A percentile compares a stretch with the other conserved stretches of the same genome.
phyloP scores from a whole-genome alignment of 2,888 invertebrate species.

The Branchinecta sandiegonensis region DNA sequence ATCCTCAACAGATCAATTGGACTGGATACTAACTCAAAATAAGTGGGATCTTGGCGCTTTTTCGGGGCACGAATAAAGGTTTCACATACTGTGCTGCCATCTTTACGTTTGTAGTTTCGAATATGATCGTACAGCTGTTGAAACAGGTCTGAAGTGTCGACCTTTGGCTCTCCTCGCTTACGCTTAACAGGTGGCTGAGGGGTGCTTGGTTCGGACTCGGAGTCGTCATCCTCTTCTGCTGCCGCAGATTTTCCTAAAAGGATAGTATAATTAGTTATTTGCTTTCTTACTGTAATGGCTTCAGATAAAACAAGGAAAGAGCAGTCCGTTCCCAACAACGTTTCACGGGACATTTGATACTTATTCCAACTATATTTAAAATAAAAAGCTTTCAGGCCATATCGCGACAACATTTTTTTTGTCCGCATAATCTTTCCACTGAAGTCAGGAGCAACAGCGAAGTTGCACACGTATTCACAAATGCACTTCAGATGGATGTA shows the following conservation, averaged over 20 bases:
- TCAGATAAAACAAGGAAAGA: no score
- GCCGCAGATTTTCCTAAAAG: not conserved
- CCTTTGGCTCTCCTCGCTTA: conserved; percentile 91
- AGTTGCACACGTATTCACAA: no score
- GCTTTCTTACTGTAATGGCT: no score
- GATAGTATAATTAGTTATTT: no score
- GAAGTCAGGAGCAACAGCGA: no score
- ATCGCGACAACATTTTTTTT: no score
- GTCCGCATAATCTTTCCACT: no score
- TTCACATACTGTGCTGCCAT: conserved; percentile 78
- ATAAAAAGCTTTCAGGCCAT: no score
- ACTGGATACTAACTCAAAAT: conserved; percentile 75
- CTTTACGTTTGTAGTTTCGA: conserved; percentile 76
- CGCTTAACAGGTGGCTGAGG: conserved; percentile 2
- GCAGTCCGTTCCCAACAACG: no score
- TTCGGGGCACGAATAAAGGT: conserved; percentile 89
- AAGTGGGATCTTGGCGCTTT: conserved; percentile 74
- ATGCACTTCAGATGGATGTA: no score
- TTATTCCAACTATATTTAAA: no score
- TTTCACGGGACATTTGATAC: no score
- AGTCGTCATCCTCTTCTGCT: conserved; percentile 3
- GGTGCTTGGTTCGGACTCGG: not conserved
- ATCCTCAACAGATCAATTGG: conserved; percentile 91
- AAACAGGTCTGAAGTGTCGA: conserved; percentile 70
- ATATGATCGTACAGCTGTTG: conserved; percentile 87